Base-by-base conservation (phyloP, 2,797 vertebrate species). In the Astyanax mexicanus region DNA sequence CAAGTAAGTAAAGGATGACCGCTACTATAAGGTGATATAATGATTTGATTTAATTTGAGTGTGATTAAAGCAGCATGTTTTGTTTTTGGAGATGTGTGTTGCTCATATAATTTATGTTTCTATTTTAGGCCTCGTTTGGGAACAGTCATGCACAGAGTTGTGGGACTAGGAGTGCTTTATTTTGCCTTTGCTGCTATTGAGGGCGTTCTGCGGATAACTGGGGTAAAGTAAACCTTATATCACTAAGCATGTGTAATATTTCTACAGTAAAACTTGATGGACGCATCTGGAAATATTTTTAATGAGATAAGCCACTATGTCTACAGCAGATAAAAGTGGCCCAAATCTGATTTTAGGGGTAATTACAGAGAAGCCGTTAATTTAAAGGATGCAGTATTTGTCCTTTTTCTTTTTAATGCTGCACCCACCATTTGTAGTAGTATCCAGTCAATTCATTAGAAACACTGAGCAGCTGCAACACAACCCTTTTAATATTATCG, bases 121-220 rank as follows among this genome's bases (percentile, higher is more conserved):
- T 80, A 21, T 60, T 0, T 44, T 69, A 96, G 95, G 82, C 95
- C 95, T 77, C 93, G 95, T n/a, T 82, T 96, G 3, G 95, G 95
- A 23, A 93, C 93, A 0, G 93, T 96, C 42, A 95, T 96, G 95
- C 94, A 96, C 90, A 89, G 95, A 78, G 95, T 96, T 17, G 91
- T 95, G 8, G 95, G 93, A 2, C 89, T 96, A 2, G 95, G 95
- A 0, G 74, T 95, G 19, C 93, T 96, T 8, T 96, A 96, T 88
- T 92, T 96, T 69, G 84, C 88, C 70, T 96, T 95, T 38, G 94
- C 95, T 3, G 91, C 93, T 42, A 77, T 95, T 15, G 95, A 96
- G 87, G 95, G 95, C 23, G 84, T 95, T 72, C 90, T 96, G 85
- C 92, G 95, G 90, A 93, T 96, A 72, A 91, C 92, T 47, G 94